These are phyloP conservation scores for Apis dorsata DNA, from an alignment of 1,140 invertebrate genomes.

Conservation along the genomic window DNA sequence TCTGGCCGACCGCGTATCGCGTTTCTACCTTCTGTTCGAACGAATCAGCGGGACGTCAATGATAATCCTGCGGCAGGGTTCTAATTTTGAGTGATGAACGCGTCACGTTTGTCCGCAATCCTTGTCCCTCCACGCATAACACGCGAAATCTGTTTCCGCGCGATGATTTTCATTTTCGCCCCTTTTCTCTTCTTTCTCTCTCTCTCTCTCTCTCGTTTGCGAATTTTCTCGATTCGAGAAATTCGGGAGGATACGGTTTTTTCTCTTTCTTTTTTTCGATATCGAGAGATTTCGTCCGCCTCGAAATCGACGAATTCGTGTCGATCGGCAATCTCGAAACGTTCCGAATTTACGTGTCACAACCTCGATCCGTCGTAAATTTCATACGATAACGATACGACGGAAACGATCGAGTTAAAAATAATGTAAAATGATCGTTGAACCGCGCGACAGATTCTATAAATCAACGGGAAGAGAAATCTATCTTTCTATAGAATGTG, in stretches of 20 bases:
- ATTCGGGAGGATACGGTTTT: too few relatives aligned
- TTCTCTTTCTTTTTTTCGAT: too few relatives aligned
- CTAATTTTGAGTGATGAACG: conserved; percentile 41
- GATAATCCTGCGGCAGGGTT: conserved; percentile 39
- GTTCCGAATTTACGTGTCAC: conserved; percentile 42
- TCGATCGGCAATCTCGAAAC: neutral
- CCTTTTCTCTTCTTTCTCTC: too few relatives aligned
- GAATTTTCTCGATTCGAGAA: too few relatives aligned
- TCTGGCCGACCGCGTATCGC: conserved; percentile 46
- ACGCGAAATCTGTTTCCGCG: neutral
- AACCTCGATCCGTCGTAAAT: conserved; percentile 11
- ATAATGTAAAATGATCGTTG: conserved; percentile 47
- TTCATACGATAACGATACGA: neutral
- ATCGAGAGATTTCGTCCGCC: too few relatives aligned
- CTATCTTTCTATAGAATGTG: conserved; percentile 7
- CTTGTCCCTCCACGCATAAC: neutral
- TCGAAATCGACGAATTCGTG: neutral
- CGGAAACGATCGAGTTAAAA: conserved; percentile 50
- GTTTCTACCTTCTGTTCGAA: conserved; percentile 19
- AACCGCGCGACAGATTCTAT: conserved; percentile 16
- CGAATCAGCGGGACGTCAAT: conserved; percentile 48
- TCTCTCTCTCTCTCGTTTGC: too few relatives aligned
- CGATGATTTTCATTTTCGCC: too few relatives aligned
- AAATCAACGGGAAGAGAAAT: conserved; percentile 41
- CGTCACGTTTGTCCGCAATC: neutral